A percentile compares a stretch with the other conserved stretches of the same genome.
Conservation (phyloP, 2,113 vertebrate genomes). For the Psammodynastes pulverulentus region DNA sequence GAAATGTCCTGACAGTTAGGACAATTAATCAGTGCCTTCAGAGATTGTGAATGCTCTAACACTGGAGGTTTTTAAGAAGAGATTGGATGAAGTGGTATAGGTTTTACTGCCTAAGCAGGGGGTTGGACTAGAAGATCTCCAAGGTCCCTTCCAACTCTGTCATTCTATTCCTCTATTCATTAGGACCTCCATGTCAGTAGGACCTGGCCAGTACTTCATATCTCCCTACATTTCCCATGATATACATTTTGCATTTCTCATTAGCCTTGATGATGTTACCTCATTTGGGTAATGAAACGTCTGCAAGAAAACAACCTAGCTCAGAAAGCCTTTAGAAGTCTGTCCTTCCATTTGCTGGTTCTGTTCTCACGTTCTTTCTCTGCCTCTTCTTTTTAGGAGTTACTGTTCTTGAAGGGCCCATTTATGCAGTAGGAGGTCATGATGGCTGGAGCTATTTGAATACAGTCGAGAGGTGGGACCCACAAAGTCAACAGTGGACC, state of each 20-base stretch:
- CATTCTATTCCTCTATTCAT: background rate
- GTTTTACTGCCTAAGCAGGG: too few species aligned
- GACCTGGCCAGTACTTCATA: background rate
- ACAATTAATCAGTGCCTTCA: too few species aligned
- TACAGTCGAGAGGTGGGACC: conserved; percentile 81
- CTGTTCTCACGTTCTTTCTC: conserved; percentile 34
- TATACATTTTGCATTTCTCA: background rate
- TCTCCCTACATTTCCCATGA: background rate
- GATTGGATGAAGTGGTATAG: too few species aligned
- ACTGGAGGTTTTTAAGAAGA: too few species aligned
- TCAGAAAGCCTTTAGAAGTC: background rate
- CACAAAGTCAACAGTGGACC: conserved; percentile 78
- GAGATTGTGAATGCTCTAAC: too few species aligned
- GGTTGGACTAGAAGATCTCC: too few species aligned
- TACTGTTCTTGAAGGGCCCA: conserved; percentile 79
- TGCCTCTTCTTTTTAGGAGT: conserved; percentile 67
- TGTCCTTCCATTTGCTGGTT: background rate
- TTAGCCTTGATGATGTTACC: background rate
- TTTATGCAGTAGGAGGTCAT: conserved; percentile 80
- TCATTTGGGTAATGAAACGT: too few species aligned
- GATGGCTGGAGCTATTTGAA: conserved; percentile 82
- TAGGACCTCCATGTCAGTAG: background rate
- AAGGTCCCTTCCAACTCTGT: too few species aligned
- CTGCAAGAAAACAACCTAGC: too few species aligned
- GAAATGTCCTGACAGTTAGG: too few species aligned